Percentiles rank a stretch among this genome's conserved stretches.
These are phyloP conservation scores for Nautilus pompilius DNA, from an alignment of 1,140 invertebrate genomes.

Conservation along the genomic window DNA sequence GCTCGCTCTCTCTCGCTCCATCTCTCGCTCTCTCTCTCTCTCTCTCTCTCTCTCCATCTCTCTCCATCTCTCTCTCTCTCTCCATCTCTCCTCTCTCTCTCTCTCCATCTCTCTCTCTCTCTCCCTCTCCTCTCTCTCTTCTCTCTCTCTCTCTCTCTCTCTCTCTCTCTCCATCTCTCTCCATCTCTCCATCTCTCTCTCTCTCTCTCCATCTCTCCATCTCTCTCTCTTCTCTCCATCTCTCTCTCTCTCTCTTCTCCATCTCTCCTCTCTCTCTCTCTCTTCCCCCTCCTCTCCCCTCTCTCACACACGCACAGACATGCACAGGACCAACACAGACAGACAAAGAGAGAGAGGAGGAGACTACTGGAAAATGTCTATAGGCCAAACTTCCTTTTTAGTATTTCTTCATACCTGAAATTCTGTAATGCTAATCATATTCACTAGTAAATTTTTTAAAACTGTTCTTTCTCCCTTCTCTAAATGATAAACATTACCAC, in stretches of 20 bases:
- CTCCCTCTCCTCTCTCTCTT: not conserved
- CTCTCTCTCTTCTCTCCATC: not conserved
- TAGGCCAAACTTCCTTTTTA: no score
- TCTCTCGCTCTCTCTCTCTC: not conserved
- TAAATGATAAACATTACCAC: no score
- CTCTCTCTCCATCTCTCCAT: not conserved
- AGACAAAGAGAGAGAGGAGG: no score
- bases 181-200: not conserved
- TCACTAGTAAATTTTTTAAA: no score
- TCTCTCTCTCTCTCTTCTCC: not conserved
- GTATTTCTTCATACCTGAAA: no score
- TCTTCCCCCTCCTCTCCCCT: not conserved
- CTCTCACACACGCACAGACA: not conserved
- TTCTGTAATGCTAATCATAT: no score
- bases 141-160: not conserved
- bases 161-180: not conserved
- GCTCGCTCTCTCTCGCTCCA: not conserved
- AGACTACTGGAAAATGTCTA: no score
- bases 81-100: constrained; percentile 4
- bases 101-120: not conserved
- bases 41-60: constrained; percentile 1
- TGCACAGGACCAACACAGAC: no score
- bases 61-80: not conserved
- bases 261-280: not conserved
- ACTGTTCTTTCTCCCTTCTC: no score